Conservation (phyloP, 2,113 vertebrate species). For the Podiceps cristatus region DNA sequence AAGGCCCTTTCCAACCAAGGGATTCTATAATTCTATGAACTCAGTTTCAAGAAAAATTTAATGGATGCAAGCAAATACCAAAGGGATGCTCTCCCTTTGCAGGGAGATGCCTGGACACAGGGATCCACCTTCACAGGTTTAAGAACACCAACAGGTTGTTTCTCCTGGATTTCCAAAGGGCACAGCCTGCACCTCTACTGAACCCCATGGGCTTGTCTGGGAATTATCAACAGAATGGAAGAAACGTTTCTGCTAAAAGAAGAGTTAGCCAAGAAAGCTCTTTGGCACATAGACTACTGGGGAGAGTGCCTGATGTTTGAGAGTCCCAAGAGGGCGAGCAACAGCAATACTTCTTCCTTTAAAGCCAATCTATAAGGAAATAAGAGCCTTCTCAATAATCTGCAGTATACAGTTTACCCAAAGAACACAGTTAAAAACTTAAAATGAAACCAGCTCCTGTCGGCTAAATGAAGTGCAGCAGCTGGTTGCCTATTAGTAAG, state of each 20-base stretch:
- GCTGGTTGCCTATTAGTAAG: background rate
- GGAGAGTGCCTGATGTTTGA: constrained; percentile 12
- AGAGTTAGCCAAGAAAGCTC: constrained; percentile 64
- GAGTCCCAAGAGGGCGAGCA: constrained; percentile 30
- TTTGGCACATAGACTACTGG: background rate
- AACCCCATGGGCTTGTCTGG: background rate
- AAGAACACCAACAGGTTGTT: background rate
- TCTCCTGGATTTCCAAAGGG: background rate
- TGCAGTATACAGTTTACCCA: background rate
- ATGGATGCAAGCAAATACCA: background rate
- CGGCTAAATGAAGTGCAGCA: background rate
- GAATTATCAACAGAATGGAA: background rate
- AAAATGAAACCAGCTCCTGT: background rate
- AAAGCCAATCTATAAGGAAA: constrained; percentile 25
- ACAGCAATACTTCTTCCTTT: constrained; percentile 15
- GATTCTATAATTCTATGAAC: too few species aligned
- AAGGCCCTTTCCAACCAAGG: too few species aligned
- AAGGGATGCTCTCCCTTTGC: background rate
- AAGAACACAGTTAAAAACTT: background rate
- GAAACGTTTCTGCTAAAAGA: background rate
- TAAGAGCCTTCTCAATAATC: constrained; percentile 9
- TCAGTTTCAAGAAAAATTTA: background rate
- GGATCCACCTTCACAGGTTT: background rate
- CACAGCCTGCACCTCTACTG: background rate
- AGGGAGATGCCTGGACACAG: background rate